Base-by-base conservation (phyloP, 2,113 vertebrate species). In the Saguinus midas region DNA sequence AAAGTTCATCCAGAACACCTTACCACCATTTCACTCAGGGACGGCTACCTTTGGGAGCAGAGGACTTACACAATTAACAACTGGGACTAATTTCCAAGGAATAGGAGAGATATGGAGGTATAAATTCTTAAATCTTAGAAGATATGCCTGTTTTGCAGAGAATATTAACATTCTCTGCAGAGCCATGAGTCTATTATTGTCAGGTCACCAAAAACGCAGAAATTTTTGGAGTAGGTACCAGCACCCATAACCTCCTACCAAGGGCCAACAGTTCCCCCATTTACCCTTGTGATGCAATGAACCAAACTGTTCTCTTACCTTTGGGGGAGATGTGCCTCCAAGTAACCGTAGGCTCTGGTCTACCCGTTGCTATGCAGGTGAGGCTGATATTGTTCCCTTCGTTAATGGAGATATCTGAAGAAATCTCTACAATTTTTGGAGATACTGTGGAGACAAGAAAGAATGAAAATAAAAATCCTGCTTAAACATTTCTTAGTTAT, bases 371-470 rank as follows among this genome's bases (percentile, higher is more conserved):
- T 98, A 99, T 98, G 98, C 99, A 99, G 98, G 99, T 99, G 75
- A 99, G 99, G 97, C 99, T 99, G 98, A 99, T 98, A 1, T 99
- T 99, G 98, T 99, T 99, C 0, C 99, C 99, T 98, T 99, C 99
- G 0, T 99, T 99, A 97, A 99, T 99, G 61, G 99, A 99, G 97
- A 99, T 97, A 97, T 99, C 99, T 57, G 98, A 98, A 91, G 99
- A 99, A 98, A 99, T 99, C 98, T 99, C 99, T 7, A 97, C 98
- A 98, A 99, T 99, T 99, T 99, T 99, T 27, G 99, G 99, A 91
- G 99, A 99, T 94, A 99, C 99, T 99, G 98, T 73, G 98, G 97
- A n/a, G 96, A 98, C 9, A 98, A 91, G 97, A 93, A 1, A 92
- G 97, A 78, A 91, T 61, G 68, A 78, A 96, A 75, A 96, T 96